These are phyloP conservation scores for Campylomormyrus tamandua DNA, from an alignment of 2,113 vertebrate species.

Conservation along the genomic window DNA sequence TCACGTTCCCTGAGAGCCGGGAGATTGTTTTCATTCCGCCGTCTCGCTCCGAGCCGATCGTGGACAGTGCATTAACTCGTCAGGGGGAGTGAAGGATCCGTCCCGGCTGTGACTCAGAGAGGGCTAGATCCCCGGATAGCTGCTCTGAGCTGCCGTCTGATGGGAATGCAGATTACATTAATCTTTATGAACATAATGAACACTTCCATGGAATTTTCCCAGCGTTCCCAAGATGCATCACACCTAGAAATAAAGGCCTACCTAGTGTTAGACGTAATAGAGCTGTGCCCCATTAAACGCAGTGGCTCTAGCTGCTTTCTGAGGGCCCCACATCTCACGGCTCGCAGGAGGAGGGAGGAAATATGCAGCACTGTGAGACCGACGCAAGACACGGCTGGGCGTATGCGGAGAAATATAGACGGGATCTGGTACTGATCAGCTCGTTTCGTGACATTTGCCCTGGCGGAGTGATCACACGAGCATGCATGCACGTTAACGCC, in stretches of 20 bases:
- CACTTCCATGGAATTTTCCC: background rate
- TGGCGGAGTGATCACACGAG: background rate
- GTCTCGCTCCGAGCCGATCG: background rate
- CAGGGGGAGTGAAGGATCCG: background rate
- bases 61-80: background rate
- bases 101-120: slow-evolving; percentile 12
- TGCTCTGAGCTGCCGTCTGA: background rate
- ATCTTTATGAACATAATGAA: slow-evolving; percentile 18
- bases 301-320: background rate
- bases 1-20: background rate
- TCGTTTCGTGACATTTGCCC: background rate
- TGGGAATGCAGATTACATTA: slow-evolving; percentile 21
- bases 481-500: background rate
- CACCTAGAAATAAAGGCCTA: background rate
- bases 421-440: background rate
- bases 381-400: background rate
- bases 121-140: background rate
- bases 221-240: background rate
- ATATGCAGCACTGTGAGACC: background rate
- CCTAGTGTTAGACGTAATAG: background rate
- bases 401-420: background rate
- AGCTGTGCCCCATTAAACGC: background rate
- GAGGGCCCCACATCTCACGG: background rate
- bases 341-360: background rate
- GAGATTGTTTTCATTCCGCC: slow-evolving; percentile 27